phyloP scores from a whole-genome alignment of 2,113 vertebrate species.

The Arenaria interpres region DNA sequence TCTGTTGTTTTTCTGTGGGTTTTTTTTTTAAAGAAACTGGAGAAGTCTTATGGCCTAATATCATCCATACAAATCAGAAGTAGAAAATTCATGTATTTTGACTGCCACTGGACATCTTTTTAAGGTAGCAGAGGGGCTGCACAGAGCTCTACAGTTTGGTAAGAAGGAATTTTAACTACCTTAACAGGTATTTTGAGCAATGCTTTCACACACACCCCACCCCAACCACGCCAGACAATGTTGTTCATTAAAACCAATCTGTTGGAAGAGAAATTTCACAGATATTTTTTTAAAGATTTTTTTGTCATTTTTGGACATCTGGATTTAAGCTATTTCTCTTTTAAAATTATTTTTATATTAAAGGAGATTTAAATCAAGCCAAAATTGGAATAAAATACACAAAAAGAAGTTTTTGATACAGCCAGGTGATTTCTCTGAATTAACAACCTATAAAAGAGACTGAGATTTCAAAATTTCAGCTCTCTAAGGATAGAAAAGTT shows the following conservation, averaged over 20 bases:
- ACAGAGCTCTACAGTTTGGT: neutral
- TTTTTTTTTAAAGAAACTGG: neutral
- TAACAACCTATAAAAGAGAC: neutral
- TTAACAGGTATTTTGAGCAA: neutral
- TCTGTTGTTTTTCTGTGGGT: too few relatives aligned
- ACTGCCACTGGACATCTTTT: neutral
- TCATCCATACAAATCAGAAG: neutral
- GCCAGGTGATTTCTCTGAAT: neutral
- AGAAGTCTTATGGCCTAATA: neutral
- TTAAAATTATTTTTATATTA: neutral
- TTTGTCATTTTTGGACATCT: neutral
- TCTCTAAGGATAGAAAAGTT: neutral
- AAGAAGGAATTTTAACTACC: neutral
- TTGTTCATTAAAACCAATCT: neutral
- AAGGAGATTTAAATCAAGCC: neutral
- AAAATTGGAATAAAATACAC: neutral
- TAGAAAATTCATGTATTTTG: neutral
- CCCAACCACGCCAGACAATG: neutral
- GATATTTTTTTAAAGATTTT: too few relatives aligned
- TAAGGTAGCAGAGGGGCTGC: neutral
- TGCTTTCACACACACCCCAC: accelerated
- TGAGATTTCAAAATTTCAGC: neutral
- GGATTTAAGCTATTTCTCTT: neutral
- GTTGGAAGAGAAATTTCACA: neutral
- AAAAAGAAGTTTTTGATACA: neutral